Percentiles rank a stretch among this genome's conserved stretches.
Evolutionary conservation across 2,113 vertebrate genomes (phyloP).

Genomic region (Cheilinus undulatus): DNA sequence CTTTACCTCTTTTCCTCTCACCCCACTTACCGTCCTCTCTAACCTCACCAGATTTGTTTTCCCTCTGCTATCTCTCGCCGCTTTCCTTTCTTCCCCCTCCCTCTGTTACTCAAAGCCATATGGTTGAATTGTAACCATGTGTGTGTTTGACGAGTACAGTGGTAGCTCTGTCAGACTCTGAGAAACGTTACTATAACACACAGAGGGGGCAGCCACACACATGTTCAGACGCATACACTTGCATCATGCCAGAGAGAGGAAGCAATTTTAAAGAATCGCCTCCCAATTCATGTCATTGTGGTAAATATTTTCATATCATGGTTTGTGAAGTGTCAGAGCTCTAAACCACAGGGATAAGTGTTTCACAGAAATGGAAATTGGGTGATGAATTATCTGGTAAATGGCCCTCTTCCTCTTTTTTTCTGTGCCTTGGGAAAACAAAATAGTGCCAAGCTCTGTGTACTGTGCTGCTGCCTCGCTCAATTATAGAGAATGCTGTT

Average conservation of each 20-base stretch:
- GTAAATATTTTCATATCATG: constrained; percentile 65
- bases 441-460: constrained; percentile 59
- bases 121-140: constrained; percentile 71
- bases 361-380: constrained; percentile 66
- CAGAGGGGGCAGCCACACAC: constrained; percentile 30
- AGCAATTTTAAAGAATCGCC: constrained; percentile 23
- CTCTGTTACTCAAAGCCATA: constrained; percentile 58
- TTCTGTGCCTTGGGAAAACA: constrained; percentile 46
- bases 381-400: constrained; percentile 44
- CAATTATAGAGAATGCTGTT: constrained; percentile 56
- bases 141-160: constrained; percentile 70
- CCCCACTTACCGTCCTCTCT: neutral
- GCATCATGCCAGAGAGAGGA: constrained; percentile 29
- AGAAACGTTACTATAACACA: constrained; percentile 45
- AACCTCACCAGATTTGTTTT: constrained; percentile 18
- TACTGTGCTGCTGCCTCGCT: constrained; percentile 52
- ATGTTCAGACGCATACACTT: neutral
- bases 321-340: constrained; percentile 61
- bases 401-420: constrained; percentile 52
- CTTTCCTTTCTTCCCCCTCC: constrained; percentile 34
- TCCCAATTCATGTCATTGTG: constrained; percentile 38
- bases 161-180: constrained; percentile 65
- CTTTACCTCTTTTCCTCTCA: neutral
- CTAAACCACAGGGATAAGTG: constrained; percentile 51
- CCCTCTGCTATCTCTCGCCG: constrained; percentile 32